A percentile compares a stretch with the other conserved stretches of the same genome.
Evolutionary conservation across 2,888 invertebrate genomes (phyloP).

Genomic region (Drosophila borealis): DNA sequence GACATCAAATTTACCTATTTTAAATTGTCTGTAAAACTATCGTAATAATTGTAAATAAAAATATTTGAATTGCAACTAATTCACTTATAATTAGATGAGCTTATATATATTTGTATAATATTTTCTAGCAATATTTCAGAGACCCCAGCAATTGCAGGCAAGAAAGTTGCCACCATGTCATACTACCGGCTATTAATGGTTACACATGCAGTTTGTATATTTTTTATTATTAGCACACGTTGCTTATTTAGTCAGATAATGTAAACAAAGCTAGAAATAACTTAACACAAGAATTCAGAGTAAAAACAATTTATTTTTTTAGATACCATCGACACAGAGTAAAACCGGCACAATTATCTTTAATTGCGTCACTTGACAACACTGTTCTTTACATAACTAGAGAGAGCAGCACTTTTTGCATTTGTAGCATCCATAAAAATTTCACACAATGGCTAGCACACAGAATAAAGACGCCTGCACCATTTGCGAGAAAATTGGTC

Average conservation of each 20-base stretch:
- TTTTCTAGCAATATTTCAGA: too few relatives aligned
- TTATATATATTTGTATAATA: not conserved
- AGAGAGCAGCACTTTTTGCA: conserved; percentile 55
- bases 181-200: conserved; percentile 37
- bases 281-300: not conserved
- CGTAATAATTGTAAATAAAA: not conserved
- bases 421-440: conserved; percentile 44
- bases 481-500: conserved; percentile 82
- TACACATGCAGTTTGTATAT: not conserved
- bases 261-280: conserved; percentile 12
- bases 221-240: conserved; percentile 9
- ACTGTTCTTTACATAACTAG: conserved; percentile 69
- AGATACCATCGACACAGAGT: not conserved
- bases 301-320: not conserved
- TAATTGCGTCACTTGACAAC: conserved; percentile 43
- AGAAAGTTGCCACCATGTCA: conserved; percentile 46
- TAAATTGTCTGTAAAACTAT: not conserved
- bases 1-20: conserved; percentile 6
- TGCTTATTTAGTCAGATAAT: conserved; percentile 20
- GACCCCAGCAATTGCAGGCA: not conserved
- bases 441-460: conserved; percentile 71
- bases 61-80: not conserved
- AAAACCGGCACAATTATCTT: conserved; percentile 35
- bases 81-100: not conserved
- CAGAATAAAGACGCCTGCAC: conserved; percentile 73